phyloP scores from a whole-genome alignment of 2,797 vertebrate genomes.

The Ceyx erithaca region DNA sequence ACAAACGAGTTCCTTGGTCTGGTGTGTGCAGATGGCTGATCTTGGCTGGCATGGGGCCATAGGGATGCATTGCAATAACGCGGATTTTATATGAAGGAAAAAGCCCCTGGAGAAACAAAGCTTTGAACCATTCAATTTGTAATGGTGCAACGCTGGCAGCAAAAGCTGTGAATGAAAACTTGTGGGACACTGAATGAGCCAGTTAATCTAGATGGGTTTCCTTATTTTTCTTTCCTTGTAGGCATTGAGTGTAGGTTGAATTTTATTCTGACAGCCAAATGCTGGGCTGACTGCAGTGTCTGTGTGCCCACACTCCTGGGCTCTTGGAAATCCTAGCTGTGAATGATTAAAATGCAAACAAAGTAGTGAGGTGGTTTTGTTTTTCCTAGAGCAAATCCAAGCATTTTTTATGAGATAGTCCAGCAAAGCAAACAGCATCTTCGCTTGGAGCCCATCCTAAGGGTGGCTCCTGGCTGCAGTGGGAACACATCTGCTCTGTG shows the following conservation, averaged over 20 bases:
- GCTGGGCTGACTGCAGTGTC: neutral
- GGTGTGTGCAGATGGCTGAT: conserved; percentile 23
- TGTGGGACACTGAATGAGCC: conserved; percentile 1
- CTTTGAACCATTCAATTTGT: conserved; percentile 33
- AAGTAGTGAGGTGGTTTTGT: neutral
- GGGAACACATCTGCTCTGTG: neutral
- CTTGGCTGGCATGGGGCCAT: conserved; percentile 29
- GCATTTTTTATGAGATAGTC: neutral
- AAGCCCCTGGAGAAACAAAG: conserved; percentile 52
- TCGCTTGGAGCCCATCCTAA: neutral
- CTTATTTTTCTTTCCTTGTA: conserved; percentile 62
- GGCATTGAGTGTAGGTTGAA: conserved; percentile 38
- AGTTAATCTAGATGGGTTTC: conserved; percentile 59
- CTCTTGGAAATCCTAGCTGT: conserved; percentile 13
- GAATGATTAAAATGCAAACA: neutral
- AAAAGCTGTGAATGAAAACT: conserved; percentile 63
- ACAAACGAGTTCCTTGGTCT: conserved; percentile 20
- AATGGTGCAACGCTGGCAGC: neutral
- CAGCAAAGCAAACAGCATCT: neutral
- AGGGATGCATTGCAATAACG: conserved; percentile 43
- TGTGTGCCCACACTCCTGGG: neutral
- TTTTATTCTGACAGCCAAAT: conserved; percentile 42
- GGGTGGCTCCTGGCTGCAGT: neutral
- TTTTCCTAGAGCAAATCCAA: conserved; percentile 31
- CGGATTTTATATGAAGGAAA: conserved; percentile 29